Evolutionary conservation across 2,797 vertebrate species (phyloP).

Genomic region (Gobionotothen gibberifrons): DNA sequence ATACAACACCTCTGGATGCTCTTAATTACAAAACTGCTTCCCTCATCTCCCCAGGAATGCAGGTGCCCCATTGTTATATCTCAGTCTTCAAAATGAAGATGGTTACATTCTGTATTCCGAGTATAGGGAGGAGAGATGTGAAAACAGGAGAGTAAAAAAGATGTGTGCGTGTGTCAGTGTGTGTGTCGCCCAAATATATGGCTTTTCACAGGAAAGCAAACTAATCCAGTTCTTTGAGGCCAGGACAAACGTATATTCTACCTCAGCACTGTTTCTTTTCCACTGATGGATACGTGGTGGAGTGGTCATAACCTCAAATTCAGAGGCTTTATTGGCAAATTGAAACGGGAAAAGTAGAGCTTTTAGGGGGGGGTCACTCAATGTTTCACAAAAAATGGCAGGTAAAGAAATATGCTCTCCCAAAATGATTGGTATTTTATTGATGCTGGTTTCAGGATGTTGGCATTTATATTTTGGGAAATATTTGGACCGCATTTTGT

Average conservation of each 20-base stretch:
- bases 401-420: no score
- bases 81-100: slow-evolving; percentile 6
- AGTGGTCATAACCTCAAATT: not conserved
- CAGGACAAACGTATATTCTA: not conserved
- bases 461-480: no score
- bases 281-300: not conserved
- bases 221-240: slow-evolving; percentile 5
- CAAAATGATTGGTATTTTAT: no score
- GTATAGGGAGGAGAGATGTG: not conserved
- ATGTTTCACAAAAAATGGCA: no score
- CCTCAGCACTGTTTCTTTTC: slow-evolving; percentile 1
- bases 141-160: slow-evolving; percentile 19
- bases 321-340: no score
- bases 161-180: not conserved
- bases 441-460: no score
- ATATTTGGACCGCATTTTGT: no score
- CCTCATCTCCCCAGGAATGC: slow-evolving; percentile 35
- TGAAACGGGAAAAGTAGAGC: no score
- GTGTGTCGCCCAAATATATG: not conserved
- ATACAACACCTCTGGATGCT: slow-evolving; percentile 10
- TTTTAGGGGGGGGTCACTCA: no score
- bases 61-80: slow-evolving; percentile 37
- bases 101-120: not conserved
- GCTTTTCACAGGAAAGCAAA: slow-evolving; percentile 10
- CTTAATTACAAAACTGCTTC: slow-evolving; percentile 50